These are phyloP conservation scores for Furcula furcula DNA, from an alignment of 2,888 invertebrate genomes.

Conservation along the genomic window DNA sequence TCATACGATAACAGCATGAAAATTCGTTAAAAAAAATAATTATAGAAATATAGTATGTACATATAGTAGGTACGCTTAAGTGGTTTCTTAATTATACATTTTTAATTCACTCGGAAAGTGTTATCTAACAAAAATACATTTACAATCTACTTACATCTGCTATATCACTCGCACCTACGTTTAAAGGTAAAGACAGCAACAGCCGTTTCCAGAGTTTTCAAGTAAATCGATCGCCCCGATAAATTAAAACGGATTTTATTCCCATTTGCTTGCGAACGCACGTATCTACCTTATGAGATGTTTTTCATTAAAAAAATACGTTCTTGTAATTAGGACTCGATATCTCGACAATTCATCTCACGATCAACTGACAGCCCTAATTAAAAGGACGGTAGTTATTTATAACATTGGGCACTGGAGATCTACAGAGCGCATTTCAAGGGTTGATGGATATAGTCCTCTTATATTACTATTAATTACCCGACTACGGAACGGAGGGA, in stretches of 20 bases:
- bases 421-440: conserved; percentile 1
- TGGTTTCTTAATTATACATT: too few relatives aligned
- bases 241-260: conserved; percentile 12
- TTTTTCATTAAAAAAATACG: conserved; percentile 26
- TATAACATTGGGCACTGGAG: conserved; percentile 14
- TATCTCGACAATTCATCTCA: conserved; percentile 32
- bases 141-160: too few relatives aligned
- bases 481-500: too few relatives aligned
- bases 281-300: conserved; percentile 1
- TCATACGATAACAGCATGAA: too few relatives aligned
- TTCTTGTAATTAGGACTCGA: conserved; percentile 27
- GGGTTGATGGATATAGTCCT: conserved; percentile 2
- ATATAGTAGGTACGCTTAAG: too few relatives aligned
- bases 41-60: too few relatives aligned
- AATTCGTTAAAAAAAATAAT: too few relatives aligned
- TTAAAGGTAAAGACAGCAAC: not conserved
- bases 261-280: conserved; percentile 7
- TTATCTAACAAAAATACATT: too few relatives aligned
- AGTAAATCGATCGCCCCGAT: not conserved
- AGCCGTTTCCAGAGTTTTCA: not conserved
- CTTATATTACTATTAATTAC: too few relatives aligned
- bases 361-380: conserved; percentile 29
- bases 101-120: too few relatives aligned
- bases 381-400: conserved; percentile 26
- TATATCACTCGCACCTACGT: too few relatives aligned